Evolutionary conservation across 2,113 vertebrate genomes (phyloP).

Genomic region (Hipposideros armiger): DNA sequence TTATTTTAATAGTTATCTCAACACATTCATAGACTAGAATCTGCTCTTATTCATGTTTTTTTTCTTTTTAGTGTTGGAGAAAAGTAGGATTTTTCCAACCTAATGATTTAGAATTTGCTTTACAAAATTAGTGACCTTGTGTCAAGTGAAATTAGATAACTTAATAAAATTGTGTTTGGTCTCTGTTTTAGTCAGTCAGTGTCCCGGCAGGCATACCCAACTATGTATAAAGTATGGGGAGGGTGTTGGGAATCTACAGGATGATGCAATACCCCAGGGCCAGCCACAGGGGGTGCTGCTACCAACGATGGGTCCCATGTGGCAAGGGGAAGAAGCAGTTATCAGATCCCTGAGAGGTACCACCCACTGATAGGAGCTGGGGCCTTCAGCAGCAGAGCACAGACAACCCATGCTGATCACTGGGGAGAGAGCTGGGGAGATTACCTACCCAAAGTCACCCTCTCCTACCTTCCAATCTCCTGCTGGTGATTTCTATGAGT

Average conservation of each 20-base stretch:
- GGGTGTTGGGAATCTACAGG: neutral
- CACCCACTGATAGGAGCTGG: neutral
- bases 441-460: neutral
- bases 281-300: neutral
- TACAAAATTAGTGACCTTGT: neutral
- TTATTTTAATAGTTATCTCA: neutral
- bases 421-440: neutral
- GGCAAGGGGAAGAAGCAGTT: neutral
- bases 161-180: neutral
- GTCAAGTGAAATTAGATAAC: neutral
- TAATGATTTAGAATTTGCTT: neutral
- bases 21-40: neutral
- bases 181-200: neutral
- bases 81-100: neutral
- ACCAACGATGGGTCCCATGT: neutral
- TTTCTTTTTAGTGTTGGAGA: neutral
- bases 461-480: neutral
- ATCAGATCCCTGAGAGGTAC: neutral
- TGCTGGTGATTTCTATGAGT: neutral
- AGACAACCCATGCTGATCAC: neutral
- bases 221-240: neutral
- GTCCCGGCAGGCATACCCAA: neutral
- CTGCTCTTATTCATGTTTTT: neutral
- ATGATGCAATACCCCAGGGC: neutral
- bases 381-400: neutral